Evolutionary conservation across 1,140 invertebrate genomes (phyloP), one percentile per base, ranked within the genome.

Genomic region (Drosophila nigromelanica): DNA sequence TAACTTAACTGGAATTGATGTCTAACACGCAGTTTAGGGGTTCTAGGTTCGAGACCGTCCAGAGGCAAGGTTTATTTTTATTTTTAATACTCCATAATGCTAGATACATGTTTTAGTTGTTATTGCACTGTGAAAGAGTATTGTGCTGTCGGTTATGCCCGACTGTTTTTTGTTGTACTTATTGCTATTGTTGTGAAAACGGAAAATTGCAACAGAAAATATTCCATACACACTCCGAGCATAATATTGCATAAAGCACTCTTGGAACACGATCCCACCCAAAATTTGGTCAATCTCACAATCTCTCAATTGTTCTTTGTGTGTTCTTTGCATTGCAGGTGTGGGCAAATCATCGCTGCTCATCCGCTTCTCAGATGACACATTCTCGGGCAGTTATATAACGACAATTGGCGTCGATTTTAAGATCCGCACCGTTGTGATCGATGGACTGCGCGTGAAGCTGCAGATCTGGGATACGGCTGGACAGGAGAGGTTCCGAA

Each of bases 351-450:
- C 98, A 93, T 99, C 98, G 87, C 93, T 99, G 35, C 94, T 99
- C n/a, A 93, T 99, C 60, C 93, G 98, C 71, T 99, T 99, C 93
- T 97, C 98, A 35, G 99, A 99, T 92, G 99, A 99, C 93, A 98
- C 97, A 69, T 99, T 99, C 92, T 97, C 97, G 89, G 97, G 98
- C 68, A 99, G 96, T 94, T 99, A 99, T 90, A 99, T 99, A 91
- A 99, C 98, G 40, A 99, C 99, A 27, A 99, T 99, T 93, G 99
- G 99, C 60, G 99, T 99, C 35, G 99, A 99, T 94, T 99, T 99
- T 92, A 99, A 99, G 95, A 99, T 99, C 89, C 94, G 98, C 90
- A 99, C 98, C 69, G 95, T 99, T 73, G 96, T 97, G 82, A 95
- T 99, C 77, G 96, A 98, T 90, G 98, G 98, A 51, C 96, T 98